Evolutionary conservation across 2,113 vertebrate species (phyloP), one percentile per base, ranked within the genome.

Genomic region (Etia nguti): DNA sequence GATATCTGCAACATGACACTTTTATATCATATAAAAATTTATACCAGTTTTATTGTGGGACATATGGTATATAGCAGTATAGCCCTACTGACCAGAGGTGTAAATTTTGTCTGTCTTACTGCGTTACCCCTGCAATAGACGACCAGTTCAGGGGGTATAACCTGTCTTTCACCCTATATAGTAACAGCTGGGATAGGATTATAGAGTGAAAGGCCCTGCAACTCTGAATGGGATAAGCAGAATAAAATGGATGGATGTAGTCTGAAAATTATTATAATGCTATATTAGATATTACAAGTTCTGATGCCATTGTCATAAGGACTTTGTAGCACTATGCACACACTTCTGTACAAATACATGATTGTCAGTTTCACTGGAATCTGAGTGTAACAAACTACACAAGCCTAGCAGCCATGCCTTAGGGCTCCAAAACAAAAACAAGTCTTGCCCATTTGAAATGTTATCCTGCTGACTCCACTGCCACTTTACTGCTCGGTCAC

Each of bases 401-500:
- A 52, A 80, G 60, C 52, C 46, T 38, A 13, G 75, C 88, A 52
- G 80, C 36, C 59, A 48, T 87, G 89, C 89, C 89, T 87, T 16
- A 70, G 34, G 88, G 88, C 81, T 34, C 38, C 24, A 55, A 77
- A 82, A 90, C n/a, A 88, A 88, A 65, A 34, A 2, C 31, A 81
- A 73, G 79, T 26, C 68, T 65, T 62, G 75, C 75, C 83, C 43
- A 57, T 92, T 82, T 87, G 62, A 93, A 54, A 82, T 5, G 13
- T 57, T 86, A 60, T 56, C 65, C 34, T 75, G 36, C 81, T 75
- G 81, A 92, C 81, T 73, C 52, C 82, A 52, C 60, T 59, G 31
- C 50, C 48, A 46, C 82, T 68, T 15, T 10, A 54, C 55, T 65
- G 52, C 86, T 60, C 31, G 54, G 75, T 84, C 62, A 84, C 29